Evolutionary conservation across 2,888 invertebrate species (phyloP).

Genomic region (Chymomyza amoena): DNA sequence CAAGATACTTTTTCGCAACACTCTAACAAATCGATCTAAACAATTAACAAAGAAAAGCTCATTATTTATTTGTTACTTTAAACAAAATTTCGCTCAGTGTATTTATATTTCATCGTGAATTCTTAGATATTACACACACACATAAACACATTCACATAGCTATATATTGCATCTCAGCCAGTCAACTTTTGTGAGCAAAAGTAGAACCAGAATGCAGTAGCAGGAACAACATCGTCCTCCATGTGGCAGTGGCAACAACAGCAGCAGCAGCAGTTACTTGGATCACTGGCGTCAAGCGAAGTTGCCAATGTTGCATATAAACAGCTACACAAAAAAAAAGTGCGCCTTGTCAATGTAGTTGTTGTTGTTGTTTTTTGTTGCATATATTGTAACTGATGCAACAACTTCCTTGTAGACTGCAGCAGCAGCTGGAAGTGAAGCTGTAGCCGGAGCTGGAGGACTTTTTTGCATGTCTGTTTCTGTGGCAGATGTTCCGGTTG

Average conservation of each 20-base stretch:
- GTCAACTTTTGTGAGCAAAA: constrained; percentile 57
- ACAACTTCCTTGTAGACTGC: constrained; percentile 25
- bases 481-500: constrained; percentile 36
- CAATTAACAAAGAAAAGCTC: no score
- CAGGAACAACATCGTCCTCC: constrained; percentile 32
- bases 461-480: constrained; percentile 60
- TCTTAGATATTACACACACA: constrained; percentile 19
- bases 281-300: constrained; percentile 58
- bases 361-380: constrained; percentile 37
- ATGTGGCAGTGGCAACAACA: constrained; percentile 8
- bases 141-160: no score
- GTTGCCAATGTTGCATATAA: constrained; percentile 70
- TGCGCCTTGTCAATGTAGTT: constrained; percentile 50
- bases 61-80: background rate
- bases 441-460: constrained; percentile 16
- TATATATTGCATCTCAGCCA: constrained; percentile 25
- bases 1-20: no score
- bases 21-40: no score
- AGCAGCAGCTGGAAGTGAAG: constrained; percentile 3
- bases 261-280: constrained; percentile 28
- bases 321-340: constrained; percentile 29
- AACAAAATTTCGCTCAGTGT: background rate
- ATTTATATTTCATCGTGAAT: constrained; percentile 41
- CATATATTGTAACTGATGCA: constrained; percentile 22
- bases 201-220: background rate